Percentiles rank a stretch among this genome's conserved stretches.
Evolutionary conservation across 1,140 invertebrate species (phyloP).

Genomic region (Pseudomyrmex dendroicus): DNA sequence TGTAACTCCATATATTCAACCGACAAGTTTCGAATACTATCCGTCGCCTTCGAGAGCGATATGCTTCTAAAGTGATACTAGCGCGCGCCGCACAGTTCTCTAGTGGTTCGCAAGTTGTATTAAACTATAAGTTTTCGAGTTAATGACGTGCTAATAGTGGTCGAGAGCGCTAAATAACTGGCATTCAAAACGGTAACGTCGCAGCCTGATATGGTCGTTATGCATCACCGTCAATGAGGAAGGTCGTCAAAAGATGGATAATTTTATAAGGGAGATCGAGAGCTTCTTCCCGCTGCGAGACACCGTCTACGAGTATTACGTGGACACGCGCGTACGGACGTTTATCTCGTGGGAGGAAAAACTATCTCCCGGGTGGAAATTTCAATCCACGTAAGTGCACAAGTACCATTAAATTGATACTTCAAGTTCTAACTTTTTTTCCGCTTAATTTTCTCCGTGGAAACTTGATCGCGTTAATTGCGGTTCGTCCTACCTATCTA

Average conservation of each 20-base stretch:
- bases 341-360: conserved; percentile 93
- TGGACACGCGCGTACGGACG: conserved; percentile 88
- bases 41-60: not conserved
- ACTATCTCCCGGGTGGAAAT: conserved; percentile 89
- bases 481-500: not conserved
- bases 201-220: conserved; percentile 92
- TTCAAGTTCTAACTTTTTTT: not conserved
- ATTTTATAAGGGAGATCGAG: conserved; percentile 92
- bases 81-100: not conserved
- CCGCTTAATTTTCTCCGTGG: no score
- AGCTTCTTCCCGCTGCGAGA: conserved; percentile 93
- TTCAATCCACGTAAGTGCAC: conserved; percentile 86
- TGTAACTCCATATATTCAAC: conserved; percentile 10
- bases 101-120: conserved; percentile 43
- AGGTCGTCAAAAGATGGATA: conserved; percentile 92
- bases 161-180: conserved; percentile 33
- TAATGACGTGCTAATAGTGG: conserved; percentile 44
- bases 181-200: not conserved
- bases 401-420: not conserved
- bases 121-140: conserved; percentile 46
- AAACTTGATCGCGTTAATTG: not conserved
- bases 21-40: conserved; percentile 28
- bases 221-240: conserved; percentile 92
- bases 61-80: conserved; percentile 23
- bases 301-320: conserved; percentile 94